Evolutionary conservation across 2,113 vertebrate species (phyloP).

Genomic region (Hyperopisus bebe): DNA sequence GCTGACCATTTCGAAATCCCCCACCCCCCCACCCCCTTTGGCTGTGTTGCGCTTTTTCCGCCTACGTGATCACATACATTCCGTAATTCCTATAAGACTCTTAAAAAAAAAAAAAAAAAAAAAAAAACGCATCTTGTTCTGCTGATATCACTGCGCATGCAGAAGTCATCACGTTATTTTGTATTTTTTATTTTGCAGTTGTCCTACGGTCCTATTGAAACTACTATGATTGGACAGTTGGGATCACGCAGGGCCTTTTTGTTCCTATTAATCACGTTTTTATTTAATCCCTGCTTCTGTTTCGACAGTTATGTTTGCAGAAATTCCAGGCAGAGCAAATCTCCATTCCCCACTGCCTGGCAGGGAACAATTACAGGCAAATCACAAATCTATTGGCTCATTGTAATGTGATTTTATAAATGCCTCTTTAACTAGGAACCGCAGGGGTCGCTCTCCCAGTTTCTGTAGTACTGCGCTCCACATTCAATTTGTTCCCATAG

Average conservation of each 20-base stretch:
- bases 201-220: not conserved
- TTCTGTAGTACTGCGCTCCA: not conserved
- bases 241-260: not conserved
- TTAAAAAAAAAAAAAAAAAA: not conserved
- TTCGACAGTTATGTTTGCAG: not conserved
- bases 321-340: not conserved
- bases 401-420: not conserved
- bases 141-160: not conserved
- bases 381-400: not conserved
- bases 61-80: not conserved
- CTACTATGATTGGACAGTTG: too few species aligned
- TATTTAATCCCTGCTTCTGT: not conserved
- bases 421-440: not conserved
- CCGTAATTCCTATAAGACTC: not conserved
- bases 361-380: not conserved
- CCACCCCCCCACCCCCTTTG: not conserved
- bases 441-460: not conserved
- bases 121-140: not conserved
- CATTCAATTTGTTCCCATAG: not conserved
- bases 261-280: not conserved
- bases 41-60: not conserved
- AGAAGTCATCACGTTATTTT: not conserved
- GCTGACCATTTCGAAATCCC: constrained; percentile 53
- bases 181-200: not conserved
- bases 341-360: not conserved